Conservation (phyloP, 2,113 vertebrate genomes). For the Nanorana parkeri region DNA sequence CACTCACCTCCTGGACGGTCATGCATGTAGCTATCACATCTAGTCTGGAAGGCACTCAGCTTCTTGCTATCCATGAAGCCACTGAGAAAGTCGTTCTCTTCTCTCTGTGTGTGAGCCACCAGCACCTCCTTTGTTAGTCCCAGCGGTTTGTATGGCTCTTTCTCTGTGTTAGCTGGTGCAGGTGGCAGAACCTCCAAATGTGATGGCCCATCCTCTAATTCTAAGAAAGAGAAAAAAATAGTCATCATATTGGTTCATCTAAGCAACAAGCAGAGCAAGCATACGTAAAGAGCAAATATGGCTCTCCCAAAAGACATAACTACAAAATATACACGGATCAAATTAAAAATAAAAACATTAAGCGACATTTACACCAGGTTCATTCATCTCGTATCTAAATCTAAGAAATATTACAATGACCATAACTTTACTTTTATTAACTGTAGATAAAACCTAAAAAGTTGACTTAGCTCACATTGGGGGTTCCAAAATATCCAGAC, state of each 20-base stretch:
- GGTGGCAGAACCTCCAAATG: slow-evolving; percentile 70
- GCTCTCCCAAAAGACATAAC: no score
- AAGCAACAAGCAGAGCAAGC: no score
- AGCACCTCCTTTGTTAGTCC: slow-evolving; percentile 93
- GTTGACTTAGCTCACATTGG: no score
- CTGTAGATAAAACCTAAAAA: no score
- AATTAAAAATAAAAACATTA: no score
- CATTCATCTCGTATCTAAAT: no score
- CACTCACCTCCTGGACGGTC: slow-evolving; percentile 71
- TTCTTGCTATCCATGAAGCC: slow-evolving; percentile 80
- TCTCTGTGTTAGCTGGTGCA: slow-evolving; percentile 69
- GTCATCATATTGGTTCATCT: neutral
- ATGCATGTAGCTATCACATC: slow-evolving; percentile 80
- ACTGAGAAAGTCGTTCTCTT: slow-evolving; percentile 89
- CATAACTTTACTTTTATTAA: no score
- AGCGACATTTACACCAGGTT: no score
- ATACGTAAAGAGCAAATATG: no score
- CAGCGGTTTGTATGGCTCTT: slow-evolving; percentile 83
- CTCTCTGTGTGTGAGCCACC: slow-evolving; percentile 92
- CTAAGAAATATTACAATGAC: no score
- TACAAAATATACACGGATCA: no score
- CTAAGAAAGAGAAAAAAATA: neutral
- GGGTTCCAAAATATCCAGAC: no score
- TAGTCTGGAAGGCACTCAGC: slow-evolving; percentile 75
- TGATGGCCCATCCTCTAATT: slow-evolving; percentile 76